Evolutionary conservation across 2,113 vertebrate genomes (phyloP), one percentile per base, ranked within the genome.

Genomic region (Leptobrachium leishanense): DNA sequence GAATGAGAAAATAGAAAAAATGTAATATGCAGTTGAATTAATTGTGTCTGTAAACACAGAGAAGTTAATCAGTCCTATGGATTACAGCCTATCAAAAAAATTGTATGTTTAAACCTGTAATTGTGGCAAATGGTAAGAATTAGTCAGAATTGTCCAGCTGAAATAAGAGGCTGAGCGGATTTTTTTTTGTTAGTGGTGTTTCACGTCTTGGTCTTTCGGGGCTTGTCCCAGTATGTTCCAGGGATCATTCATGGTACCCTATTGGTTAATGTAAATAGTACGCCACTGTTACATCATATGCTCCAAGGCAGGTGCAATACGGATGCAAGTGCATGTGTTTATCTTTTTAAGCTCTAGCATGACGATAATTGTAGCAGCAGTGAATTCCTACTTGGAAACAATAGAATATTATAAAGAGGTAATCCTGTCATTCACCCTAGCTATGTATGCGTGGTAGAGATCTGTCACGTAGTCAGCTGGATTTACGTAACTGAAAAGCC

Each of bases 401-500:
- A 68, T 59, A 69, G 65, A 31, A 8, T 13, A 68, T 77, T 55
- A 44, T 12, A 68, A 7, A 54, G 44, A 54, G 40, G 43, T 53
- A 70, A 77, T 59, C 75, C 42, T 76, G 54, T 77, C 67, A 77
- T 11, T 77, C 66, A 77, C 13, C 57, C 15, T 39, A 59, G n/a
- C 20, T 57, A 57, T 77, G 42, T 31, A 20, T 77, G 66, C 42
- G 54, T 70, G 75, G 43, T 67, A 44, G 9, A 31, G 62, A 39
- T 62, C 66, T 77, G 41, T 77, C 67, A 77, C 46, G 54, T 11
- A 5, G 67, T 42, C n/a, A 44, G 20, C 66, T 11, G 20, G 42
- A 77, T 67, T 43, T 77, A 39, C 41, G 67, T 31, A 62, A 69
- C 43, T 59, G 41, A 59, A 59, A 59, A 15, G 11, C 55, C 55